Percentiles rank a stretch among this genome's conserved stretches.
Evolutionary conservation across 1,140 invertebrate genomes (phyloP).

Genomic region (Grapholita molesta): DNA sequence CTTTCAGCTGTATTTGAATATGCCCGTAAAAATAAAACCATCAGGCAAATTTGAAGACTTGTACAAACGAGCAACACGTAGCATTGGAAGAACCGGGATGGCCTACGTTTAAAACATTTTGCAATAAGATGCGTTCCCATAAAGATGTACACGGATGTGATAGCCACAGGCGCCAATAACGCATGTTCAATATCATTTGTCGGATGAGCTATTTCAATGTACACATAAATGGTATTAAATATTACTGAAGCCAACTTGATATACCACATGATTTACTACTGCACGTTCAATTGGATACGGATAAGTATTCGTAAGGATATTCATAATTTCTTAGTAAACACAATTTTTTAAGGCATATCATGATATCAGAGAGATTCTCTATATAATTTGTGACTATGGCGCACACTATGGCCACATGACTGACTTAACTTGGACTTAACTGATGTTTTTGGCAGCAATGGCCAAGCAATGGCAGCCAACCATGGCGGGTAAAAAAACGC

Average conservation of each 20-base stretch:
- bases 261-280: not conserved
- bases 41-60: constrained; percentile 36
- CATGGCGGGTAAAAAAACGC: no score
- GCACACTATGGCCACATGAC: no score
- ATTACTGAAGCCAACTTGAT: constrained; percentile 28
- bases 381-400: no score
- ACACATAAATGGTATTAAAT: constrained; percentile 51
- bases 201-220: constrained; percentile 48
- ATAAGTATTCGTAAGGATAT: no score
- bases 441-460: no score
- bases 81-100: constrained; percentile 48
- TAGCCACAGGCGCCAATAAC: constrained; percentile 40
- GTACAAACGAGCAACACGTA: constrained; percentile 46
- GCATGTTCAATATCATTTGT: constrained; percentile 44
- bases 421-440: no score
- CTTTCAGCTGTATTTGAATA: not conserved
- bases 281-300: no score
- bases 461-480: no score
- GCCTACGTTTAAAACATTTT: not conserved
- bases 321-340: no score
- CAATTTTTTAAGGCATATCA: no score
- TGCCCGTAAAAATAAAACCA: constrained; percentile 23
- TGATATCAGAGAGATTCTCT: no score
- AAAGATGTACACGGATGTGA: constrained; percentile 52
- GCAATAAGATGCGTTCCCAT: constrained; percentile 42